phyloP scores from a whole-genome alignment of 2,113 vertebrate species.

The Lophochroa leadbeateri region DNA sequence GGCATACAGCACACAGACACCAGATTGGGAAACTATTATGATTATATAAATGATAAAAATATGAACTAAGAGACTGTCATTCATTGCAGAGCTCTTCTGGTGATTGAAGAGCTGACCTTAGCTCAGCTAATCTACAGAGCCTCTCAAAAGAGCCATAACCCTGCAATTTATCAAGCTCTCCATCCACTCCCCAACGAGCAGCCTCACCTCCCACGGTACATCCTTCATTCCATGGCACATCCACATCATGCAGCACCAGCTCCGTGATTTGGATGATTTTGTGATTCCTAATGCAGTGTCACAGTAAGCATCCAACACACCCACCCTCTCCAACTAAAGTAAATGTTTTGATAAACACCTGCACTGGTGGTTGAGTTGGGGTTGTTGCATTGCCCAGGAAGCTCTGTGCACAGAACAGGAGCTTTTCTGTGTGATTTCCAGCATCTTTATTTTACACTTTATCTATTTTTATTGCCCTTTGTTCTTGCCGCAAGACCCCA shows the following conservation, averaged over 20 bases:
- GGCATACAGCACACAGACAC: accelerated
- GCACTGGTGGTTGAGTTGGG: background rate
- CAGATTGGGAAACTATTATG: background rate
- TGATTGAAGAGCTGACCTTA: background rate
- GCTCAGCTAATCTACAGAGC: background rate
- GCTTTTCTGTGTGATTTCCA: background rate
- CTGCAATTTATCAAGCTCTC: background rate
- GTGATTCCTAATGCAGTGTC: accelerated
- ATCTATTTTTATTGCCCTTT: background rate
- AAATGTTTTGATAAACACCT: background rate
- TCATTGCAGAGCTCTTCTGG: background rate
- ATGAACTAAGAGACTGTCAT: background rate
- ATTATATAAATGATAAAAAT: background rate
- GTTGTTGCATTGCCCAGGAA: background rate
- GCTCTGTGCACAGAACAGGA: background rate
- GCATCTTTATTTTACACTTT: background rate
- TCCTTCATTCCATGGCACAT: background rate
- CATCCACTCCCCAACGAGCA: background rate
- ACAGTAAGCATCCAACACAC: background rate
- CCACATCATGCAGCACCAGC: background rate
- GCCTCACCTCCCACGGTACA: background rate
- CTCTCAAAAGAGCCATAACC: background rate
- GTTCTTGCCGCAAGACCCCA: background rate
- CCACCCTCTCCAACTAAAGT: background rate
- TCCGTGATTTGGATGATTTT: background rate